Percentiles rank a stretch among this genome's conserved stretches.
phyloP scores from a whole-genome alignment of 2,113 vertebrate genomes.

The Aegotheles bennettii region DNA sequence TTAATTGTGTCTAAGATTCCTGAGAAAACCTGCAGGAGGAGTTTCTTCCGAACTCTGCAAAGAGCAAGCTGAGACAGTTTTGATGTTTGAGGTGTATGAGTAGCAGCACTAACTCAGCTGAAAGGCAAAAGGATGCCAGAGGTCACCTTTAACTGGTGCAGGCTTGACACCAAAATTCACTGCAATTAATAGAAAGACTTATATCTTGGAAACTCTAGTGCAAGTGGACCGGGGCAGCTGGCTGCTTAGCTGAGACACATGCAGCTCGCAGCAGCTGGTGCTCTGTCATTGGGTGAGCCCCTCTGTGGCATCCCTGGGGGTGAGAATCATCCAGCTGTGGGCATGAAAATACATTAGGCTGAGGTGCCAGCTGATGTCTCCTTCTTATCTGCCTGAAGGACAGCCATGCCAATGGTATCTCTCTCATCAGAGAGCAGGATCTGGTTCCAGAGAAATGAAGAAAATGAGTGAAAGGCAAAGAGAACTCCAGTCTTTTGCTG shows the following conservation, averaged over 20 bases:
- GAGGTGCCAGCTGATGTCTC: neutral
- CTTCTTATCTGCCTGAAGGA: neutral
- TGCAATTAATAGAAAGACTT: neutral
- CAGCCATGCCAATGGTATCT: neutral
- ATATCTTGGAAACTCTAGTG: neutral
- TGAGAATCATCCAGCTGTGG: neutral
- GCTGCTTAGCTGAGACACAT: neutral
- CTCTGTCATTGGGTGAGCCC: accelerated
- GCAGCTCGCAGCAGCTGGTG: accelerated
- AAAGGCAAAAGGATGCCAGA: neutral
- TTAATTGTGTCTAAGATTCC: neutral
- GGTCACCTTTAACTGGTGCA: neutral
- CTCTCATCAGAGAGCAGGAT: neutral
- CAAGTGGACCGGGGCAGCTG: neutral
- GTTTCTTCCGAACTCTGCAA: neutral
- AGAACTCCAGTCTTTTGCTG: neutral
- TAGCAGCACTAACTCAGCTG: neutral
- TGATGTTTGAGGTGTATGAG: neutral
- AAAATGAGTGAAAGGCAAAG: neutral
- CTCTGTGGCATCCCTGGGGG: accelerated
- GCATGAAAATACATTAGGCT: accelerated
- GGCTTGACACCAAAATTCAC: neutral
- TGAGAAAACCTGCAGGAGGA: neutral
- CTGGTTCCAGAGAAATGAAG: neutral
- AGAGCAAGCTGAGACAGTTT: neutral